Conservation (phyloP, 1,140 invertebrate genomes). For the Lordiphosa clarofinis region DNA sequence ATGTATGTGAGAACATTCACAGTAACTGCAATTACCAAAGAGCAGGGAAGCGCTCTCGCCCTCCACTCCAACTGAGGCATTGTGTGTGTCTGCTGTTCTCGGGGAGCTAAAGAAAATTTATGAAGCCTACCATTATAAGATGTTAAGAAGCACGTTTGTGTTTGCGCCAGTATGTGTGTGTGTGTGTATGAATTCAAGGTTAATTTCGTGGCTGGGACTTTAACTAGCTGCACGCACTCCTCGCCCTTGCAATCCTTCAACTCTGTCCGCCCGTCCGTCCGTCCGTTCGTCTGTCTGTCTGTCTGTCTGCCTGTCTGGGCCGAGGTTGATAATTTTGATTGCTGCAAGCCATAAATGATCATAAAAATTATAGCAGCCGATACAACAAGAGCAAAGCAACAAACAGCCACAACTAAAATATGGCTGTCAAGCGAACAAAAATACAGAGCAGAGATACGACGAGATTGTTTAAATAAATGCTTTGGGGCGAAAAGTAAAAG, state of each 20-base stretch:
- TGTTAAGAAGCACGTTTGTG: conserved; percentile 48
- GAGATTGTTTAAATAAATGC: conserved; percentile 45
- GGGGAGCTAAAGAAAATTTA: conserved; percentile 73
- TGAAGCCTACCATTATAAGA: conserved; percentile 74
- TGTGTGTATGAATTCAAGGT: conserved; percentile 71
- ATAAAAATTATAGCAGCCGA: conserved; percentile 75
- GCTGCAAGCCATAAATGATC: conserved; percentile 75
- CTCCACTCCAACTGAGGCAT: conserved; percentile 4
- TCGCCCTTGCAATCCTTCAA: conserved; percentile 36
- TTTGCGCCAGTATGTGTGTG: conserved; percentile 15
- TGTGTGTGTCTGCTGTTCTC: conserved; percentile 19
- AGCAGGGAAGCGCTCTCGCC: conserved; percentile 4
- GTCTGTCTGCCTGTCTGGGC: conserved; percentile 21
- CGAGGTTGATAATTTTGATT: conserved; percentile 71
- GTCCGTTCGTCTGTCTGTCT: conserved; percentile 7
- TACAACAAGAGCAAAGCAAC: conserved; percentile 36
- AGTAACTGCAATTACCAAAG: conserved; percentile 71
- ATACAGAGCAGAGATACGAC: conserved; percentile 17
- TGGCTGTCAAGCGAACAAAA: conserved; percentile 8
- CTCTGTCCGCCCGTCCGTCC: conserved; percentile 1
- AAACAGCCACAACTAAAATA: conserved; percentile 25
- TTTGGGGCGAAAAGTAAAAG: conserved; percentile 51
- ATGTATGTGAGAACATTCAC: conserved; percentile 76
- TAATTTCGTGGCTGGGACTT: conserved; percentile 61
- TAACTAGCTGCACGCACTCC: conserved; percentile 72